These are phyloP conservation scores for Megamerina dolium DNA, from an alignment of 2,888 invertebrate genomes.

Conservation along the genomic window DNA sequence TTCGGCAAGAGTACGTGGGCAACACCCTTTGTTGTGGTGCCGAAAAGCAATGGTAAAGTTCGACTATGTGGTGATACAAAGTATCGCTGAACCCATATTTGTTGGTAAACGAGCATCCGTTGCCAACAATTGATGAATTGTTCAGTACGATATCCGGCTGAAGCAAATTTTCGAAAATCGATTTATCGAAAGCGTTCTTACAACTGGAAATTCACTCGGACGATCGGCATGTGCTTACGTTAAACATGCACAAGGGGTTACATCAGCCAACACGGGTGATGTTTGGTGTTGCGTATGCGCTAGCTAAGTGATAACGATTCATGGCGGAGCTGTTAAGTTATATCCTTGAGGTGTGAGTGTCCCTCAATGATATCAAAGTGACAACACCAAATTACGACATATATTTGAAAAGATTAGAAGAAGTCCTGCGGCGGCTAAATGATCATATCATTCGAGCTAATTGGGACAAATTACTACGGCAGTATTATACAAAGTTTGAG, in stretches of 20 bases:
- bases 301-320: slow-evolving; percentile 32
- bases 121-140: slow-evolving; percentile 28
- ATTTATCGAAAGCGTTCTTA: slow-evolving; percentile 36
- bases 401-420: slow-evolving; percentile 24
- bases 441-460: slow-evolving; percentile 28
- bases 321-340: slow-evolving; percentile 29
- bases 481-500: slow-evolving; percentile 32
- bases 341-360: slow-evolving; percentile 28
- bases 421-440: slow-evolving; percentile 24
- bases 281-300: slow-evolving; percentile 35
- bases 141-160: slow-evolving; percentile 24
- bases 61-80: slow-evolving; percentile 27
- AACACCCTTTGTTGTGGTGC: slow-evolving; percentile 34
- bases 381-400: slow-evolving; percentile 23
- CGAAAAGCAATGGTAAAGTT: slow-evolving; percentile 26
- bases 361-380: slow-evolving; percentile 29
- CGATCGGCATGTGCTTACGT: slow-evolving; percentile 31
- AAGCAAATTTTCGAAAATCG: slow-evolving; percentile 28
- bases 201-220: slow-evolving; percentile 36
- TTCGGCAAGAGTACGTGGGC: too few species aligned
- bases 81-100: slow-evolving; percentile 27
- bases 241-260: slow-evolving; percentile 38
- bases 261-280: slow-evolving; percentile 32
- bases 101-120: slow-evolving; percentile 27
- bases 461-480: slow-evolving; percentile 34